Percentiles rank a stretch among this genome's conserved stretches.
These are phyloP conservation scores for Phainopepla nitens DNA, from an alignment of 2,113 vertebrate genomes.

Conservation along the genomic window DNA sequence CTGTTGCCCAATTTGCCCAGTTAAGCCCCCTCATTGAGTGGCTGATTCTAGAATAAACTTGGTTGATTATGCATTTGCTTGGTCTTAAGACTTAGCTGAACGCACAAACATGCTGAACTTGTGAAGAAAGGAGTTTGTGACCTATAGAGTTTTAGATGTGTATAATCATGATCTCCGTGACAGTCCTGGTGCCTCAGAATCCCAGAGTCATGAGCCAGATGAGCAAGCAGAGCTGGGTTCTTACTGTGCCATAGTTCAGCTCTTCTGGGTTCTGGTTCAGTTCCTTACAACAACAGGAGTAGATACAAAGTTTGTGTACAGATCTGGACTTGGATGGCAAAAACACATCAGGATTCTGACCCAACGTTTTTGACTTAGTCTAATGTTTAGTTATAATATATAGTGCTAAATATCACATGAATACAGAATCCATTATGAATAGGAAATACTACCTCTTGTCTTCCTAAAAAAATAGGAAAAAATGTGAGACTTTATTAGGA, in stretches of 20 bases:
- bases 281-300: not conserved
- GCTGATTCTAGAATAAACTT: conserved; percentile 49
- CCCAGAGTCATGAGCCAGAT: not conserved
- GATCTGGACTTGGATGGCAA: not conserved
- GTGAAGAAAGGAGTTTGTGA: not conserved
- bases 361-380: not conserved
- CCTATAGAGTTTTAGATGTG: not conserved
- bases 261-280: conserved; percentile 35
- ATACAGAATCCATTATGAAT: not conserved
- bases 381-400: not conserved
- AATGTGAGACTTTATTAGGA: not conserved
- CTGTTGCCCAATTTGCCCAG: conserved; percentile 57
- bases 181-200: not conserved
- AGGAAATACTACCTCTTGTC: not conserved
- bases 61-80: conserved; percentile 45
- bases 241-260: not conserved
- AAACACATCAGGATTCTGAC: not conserved
- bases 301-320: not conserved
- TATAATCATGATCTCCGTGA: not conserved
- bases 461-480: not conserved
- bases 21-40: conserved; percentile 25
- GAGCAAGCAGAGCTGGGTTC: not conserved
- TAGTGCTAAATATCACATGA: not conserved
- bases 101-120: not conserved
- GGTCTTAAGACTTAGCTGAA: not conserved